These are phyloP conservation scores for Atractosteus spatula DNA, from an alignment of 2,113 vertebrate species.

Conservation along the genomic window DNA sequence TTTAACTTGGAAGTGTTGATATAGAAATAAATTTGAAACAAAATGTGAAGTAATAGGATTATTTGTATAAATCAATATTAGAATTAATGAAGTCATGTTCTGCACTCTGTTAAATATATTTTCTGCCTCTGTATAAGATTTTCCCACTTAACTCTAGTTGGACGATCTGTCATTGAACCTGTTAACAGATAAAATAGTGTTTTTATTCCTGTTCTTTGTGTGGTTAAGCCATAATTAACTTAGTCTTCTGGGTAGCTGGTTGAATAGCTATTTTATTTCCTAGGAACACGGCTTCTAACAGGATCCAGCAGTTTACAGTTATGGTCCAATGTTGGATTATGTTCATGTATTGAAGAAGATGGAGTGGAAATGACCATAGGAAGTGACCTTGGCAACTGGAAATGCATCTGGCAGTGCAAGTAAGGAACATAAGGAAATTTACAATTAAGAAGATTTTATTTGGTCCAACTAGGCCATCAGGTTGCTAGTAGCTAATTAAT, in stretches of 20 bases:
- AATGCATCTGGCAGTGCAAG: slow-evolving; percentile 92
- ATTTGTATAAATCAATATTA: no score
- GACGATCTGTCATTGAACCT: no score
- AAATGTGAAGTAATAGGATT: no score
- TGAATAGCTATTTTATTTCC: background rate
- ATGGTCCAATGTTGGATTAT: slow-evolving; percentile 71
- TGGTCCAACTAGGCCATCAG: no score
- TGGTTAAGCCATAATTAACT: background rate
- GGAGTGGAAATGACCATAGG: slow-evolving; percentile 43
- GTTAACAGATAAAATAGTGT: no score
- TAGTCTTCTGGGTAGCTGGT: background rate
- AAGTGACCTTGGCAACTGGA: slow-evolving; percentile 70
- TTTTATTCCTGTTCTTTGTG: background rate
- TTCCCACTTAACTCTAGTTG: background rate
- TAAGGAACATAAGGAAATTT: slow-evolving; percentile 56
- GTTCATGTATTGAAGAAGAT: slow-evolving; percentile 51
- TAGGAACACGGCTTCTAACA: slow-evolving; percentile 85
- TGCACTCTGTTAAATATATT: background rate
- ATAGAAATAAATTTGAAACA: no score
- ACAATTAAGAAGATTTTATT: no score
- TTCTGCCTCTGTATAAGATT: background rate
- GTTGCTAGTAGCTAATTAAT: no score
- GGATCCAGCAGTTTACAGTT: slow-evolving; percentile 84
- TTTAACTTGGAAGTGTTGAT: no score
- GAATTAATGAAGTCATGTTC: no score